Evolutionary conservation across 23 tunicate genomes (phyloP), one percentile per base, ranked within the genome.

Genomic region (Ciona savignyi): DNA sequence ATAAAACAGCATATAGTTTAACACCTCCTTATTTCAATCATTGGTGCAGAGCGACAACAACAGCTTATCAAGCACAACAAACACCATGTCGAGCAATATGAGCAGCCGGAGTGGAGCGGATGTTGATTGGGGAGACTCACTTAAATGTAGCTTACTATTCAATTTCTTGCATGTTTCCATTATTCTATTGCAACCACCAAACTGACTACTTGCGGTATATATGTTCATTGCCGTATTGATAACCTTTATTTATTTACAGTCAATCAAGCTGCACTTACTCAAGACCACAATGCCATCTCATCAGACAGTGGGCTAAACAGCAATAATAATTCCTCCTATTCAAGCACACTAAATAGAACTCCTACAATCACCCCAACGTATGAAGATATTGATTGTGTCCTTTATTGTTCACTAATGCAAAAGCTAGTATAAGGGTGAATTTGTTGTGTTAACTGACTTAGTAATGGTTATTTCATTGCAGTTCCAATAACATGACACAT

Each of bases 281-380:
- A 42, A 15, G 15, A 6, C 56, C 56, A 33, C 23, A 78, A 31
- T 33, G 70, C 76, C 30, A 56, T 79, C 9, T 81, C 85, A 65
- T 62, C 78, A 1, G 85, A 81, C 48, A 81, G 78, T 65, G 85
- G 85, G 0, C 64, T 81, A 32, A 81, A 81, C 67, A 81, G 85
- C 78, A 81, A 81, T 66, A 81, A 81, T 49, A 81, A 81, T 70
- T 81, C 85, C 22, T 81, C 84, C 9, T 42, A 42, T 42, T 42
- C 82, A 1, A 81, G 78, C 85, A 81, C 85, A 2, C 27, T 73
- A 1, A 81, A 78, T 73, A 27, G 85, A 26, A 51, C 78, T 3
- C 72, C 78, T 23, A 73, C 77, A 33, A 73, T 65, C 32, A 35
- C 85, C 2, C 68, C 84, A 2, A 9, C 56, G 9, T 42, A 42